These are phyloP conservation scores for Romanogobio albipinnatus DNA, from an alignment of 2,113 vertebrate genomes.

Conservation along the genomic window DNA sequence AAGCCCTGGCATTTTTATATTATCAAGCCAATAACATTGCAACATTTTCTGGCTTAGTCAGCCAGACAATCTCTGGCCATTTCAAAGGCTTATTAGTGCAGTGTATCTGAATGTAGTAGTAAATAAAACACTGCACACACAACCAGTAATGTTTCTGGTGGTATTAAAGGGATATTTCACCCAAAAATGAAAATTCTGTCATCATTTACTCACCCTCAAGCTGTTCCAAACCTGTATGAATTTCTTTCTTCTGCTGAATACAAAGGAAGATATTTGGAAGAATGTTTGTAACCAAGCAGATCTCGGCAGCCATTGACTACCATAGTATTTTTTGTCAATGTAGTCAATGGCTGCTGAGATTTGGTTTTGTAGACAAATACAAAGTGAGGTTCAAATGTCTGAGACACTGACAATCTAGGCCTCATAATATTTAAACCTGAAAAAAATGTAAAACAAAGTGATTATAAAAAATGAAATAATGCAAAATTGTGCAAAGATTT, in stretches of 20 bases:
- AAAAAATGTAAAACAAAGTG: not conserved
- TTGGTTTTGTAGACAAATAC: not conserved
- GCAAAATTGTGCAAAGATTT: not conserved
- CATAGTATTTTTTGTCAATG: too few species aligned
- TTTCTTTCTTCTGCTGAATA: too few species aligned
- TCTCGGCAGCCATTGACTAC: too few species aligned
- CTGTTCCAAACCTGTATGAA: too few species aligned
- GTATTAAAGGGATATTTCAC: not conserved
- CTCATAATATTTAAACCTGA: not conserved
- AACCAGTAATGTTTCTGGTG: not conserved
- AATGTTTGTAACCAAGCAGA: too few species aligned
- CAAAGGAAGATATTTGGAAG: too few species aligned
- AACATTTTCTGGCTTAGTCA: not conserved
- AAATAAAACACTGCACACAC: not conserved
- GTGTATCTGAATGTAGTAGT: not conserved
- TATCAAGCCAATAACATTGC: conserved; percentile 1
- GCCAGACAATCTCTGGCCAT: not conserved
- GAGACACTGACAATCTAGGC: not conserved
- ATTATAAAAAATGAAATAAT: not conserved
- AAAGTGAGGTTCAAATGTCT: not conserved
- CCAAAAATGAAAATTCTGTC: too few species aligned
- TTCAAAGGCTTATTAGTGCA: not conserved
- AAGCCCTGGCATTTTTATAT: not conserved
- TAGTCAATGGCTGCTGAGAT: too few species aligned
- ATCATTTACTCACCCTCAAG: too few species aligned